phyloP scores from a whole-genome alignment of 2,888 invertebrate species.

The Melitaea athalia region DNA sequence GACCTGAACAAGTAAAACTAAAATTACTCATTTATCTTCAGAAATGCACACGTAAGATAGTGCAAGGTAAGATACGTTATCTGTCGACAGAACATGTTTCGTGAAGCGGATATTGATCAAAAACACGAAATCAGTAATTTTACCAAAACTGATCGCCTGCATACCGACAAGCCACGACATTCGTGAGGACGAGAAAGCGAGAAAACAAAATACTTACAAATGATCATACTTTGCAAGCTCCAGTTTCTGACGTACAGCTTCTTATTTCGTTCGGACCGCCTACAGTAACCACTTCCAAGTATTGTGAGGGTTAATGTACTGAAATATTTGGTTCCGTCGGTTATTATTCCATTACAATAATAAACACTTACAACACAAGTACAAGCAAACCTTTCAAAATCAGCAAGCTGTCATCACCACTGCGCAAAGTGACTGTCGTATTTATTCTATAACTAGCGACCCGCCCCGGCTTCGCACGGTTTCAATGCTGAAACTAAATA shows the following conservation, averaged over 20 bases:
- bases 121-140: constrained; percentile 6
- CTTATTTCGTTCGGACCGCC: constrained; percentile 29
- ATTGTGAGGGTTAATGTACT: constrained; percentile 1
- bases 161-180: constrained; percentile 2
- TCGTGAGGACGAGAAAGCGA: constrained; percentile 3
- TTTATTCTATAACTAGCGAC: too few relatives aligned
- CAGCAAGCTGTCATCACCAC: too few relatives aligned
- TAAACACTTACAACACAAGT: too few relatives aligned
- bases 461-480: too few relatives aligned
- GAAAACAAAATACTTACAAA: constrained; percentile 6
- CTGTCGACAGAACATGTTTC: neutral
- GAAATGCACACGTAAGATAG: neutral
- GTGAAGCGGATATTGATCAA: neutral
- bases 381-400: neutral
- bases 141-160: constrained; percentile 3
- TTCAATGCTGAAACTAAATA: too few relatives aligned
- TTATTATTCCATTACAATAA: neutral
- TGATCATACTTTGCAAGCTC: constrained; percentile 11
- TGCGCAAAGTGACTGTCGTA: too few relatives aligned
- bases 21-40: neutral
- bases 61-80: too few relatives aligned
- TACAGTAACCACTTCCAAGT: constrained; percentile 2
- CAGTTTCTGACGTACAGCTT: constrained; percentile 24
- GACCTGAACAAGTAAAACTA: neutral
- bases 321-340: neutral